Evolutionary conservation across 2,888 invertebrate genomes (phyloP).

Genomic region (Noctua comes): DNA sequence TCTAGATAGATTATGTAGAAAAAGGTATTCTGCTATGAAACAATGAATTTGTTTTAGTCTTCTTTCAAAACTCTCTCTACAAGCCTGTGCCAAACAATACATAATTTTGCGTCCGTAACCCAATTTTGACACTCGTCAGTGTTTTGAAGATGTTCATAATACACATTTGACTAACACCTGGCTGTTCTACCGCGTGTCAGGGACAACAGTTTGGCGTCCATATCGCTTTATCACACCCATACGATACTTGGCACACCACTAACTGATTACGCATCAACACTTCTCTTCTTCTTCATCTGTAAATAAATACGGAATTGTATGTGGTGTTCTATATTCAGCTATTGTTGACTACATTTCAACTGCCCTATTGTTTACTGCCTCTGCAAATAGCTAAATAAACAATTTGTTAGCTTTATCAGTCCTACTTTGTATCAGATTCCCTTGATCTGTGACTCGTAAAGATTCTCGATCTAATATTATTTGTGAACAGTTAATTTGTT

Average conservation of each 20-base stretch:
- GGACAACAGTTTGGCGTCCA: slow-evolving; percentile 78
- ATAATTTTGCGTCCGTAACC: slow-evolving; percentile 11
- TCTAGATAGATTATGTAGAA: not conserved
- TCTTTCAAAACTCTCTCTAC: slow-evolving; percentile 1
- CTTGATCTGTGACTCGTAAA: slow-evolving; percentile 49
- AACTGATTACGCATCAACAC: slow-evolving; percentile 53
- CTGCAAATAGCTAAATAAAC: slow-evolving; percentile 29
- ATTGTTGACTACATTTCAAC: slow-evolving; percentile 36
- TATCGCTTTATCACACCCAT: slow-evolving; percentile 59
- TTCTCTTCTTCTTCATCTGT: slow-evolving; percentile 42
- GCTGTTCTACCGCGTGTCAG: slow-evolving; percentile 74
- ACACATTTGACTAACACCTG: slow-evolving; percentile 56
- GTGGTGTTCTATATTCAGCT: slow-evolving; percentile 24
- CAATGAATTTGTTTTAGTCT: not conserved
- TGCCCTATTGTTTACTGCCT: slow-evolving; percentile 25
- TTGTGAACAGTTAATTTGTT: slow-evolving; percentile 18
- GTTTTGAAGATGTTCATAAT: slow-evolving; percentile 40
- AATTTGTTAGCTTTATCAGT: slow-evolving; percentile 29
- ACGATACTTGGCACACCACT: slow-evolving; percentile 72
- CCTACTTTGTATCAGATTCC: slow-evolving; percentile 24
- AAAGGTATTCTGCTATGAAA: not conserved
- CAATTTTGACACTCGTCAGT: slow-evolving; percentile 36
- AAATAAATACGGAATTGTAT: slow-evolving; percentile 59
- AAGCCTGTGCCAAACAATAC: slow-evolving; percentile 10
- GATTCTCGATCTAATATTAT: slow-evolving; percentile 32